Conservation (phyloP, 2,113 vertebrate species). For the Cebus imitator region DNA sequence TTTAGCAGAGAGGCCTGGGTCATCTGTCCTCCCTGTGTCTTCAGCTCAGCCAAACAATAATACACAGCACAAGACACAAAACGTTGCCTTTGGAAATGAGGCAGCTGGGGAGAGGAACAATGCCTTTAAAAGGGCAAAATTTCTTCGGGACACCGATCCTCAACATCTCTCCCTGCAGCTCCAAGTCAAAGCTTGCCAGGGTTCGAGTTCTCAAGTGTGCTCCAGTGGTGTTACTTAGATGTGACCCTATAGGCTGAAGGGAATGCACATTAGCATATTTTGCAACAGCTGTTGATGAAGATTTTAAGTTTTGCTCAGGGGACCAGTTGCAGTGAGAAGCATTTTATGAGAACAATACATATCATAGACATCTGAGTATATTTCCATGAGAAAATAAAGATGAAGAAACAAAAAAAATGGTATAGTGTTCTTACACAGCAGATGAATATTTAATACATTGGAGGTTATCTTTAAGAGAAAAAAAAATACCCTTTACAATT, state of each 20-base stretch:
- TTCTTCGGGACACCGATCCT: background rate
- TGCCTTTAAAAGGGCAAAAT: background rate
- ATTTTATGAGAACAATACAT: slow-evolving; percentile 69
- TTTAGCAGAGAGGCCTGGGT: background rate
- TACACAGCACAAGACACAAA: background rate
- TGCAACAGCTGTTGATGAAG: slow-evolving; percentile 71
- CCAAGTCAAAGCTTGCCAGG: background rate
- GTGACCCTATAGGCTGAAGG: slow-evolving; percentile 57
- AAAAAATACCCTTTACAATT: slow-evolving; percentile 32
- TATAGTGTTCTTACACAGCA: slow-evolving; percentile 51
- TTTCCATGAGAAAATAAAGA: slow-evolving; percentile 54
- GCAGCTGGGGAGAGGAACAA: background rate
- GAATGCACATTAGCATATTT: background rate
- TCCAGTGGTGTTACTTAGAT: background rate
- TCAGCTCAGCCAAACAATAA: background rate
- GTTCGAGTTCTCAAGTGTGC: background rate
- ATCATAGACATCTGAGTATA: slow-evolving; percentile 52
- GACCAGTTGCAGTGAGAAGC: slow-evolving; percentile 62
- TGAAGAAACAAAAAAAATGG: slow-evolving; percentile 44
- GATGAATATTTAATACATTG: slow-evolving; percentile 52
- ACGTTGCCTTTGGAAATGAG: background rate
- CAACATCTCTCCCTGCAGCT: background rate
- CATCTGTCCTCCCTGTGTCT: background rate
- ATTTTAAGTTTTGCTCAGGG: slow-evolving; percentile 70
- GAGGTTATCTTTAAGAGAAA: slow-evolving; percentile 63